phyloP scores from a whole-genome alignment of 2,888 invertebrate genomes.

The Caenorhabditis becei region DNA sequence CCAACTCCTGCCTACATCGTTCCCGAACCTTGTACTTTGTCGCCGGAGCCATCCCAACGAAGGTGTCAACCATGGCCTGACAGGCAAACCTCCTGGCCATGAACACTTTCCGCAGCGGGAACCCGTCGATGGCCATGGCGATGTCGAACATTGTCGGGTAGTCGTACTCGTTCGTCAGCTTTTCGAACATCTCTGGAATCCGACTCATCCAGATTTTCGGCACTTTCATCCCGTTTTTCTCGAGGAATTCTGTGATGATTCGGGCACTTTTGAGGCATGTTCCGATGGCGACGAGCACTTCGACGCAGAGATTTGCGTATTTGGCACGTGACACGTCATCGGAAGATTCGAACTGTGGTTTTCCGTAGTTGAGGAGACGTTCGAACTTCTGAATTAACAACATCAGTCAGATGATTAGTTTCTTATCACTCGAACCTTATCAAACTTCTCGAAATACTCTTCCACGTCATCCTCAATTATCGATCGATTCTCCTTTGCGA shows the following conservation, averaged over 20 bases:
- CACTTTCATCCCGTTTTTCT: conserved; percentile 24
- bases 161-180: conserved; percentile 28
- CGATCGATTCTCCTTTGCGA: conserved; percentile 5
- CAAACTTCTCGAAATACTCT: conserved; percentile 40
- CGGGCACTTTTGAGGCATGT: conserved; percentile 27
- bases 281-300: conserved; percentile 47
- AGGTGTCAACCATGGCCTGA: conserved; percentile 19
- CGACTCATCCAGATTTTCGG: conserved; percentile 45
- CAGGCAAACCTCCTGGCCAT: conserved; percentile 33
- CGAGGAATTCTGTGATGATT: conserved; percentile 24
- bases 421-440: conserved; percentile 30
- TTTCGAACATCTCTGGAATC: conserved; percentile 38
- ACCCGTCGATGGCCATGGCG: conserved; percentile 47
- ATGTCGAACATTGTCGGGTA: conserved; percentile 50
- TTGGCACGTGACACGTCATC: conserved; percentile 14
- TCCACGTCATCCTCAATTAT: conserved; percentile 48
- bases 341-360: conserved; percentile 36
- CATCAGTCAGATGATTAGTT: no score
- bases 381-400: conserved; percentile 43
- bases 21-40: conserved; percentile 49
- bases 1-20: conserved; percentile 29
- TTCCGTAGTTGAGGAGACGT: conserved; percentile 36
- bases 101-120: conserved; percentile 54
- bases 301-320: conserved; percentile 48
- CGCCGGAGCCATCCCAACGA: conserved; percentile 19